Evolutionary conservation across 2,888 invertebrate species (phyloP).

Genomic region (Matsumyia berberina): DNA sequence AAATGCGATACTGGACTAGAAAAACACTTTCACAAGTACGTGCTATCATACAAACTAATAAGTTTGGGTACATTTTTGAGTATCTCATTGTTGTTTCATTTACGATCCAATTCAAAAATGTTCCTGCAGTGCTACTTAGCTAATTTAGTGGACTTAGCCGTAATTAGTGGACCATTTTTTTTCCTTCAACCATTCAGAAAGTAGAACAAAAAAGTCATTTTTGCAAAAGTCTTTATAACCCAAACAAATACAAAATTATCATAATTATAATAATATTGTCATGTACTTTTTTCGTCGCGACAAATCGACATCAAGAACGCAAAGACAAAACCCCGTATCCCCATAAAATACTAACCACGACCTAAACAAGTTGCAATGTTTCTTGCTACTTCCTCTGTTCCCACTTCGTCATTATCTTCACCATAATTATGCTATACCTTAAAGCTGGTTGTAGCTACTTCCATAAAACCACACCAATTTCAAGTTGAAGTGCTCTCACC

Average conservation of each 20-base stretch:
- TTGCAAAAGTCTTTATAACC: slow-evolving; percentile 5
- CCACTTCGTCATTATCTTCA: slow-evolving; percentile 49
- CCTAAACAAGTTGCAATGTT: slow-evolving; percentile 62
- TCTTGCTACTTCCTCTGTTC: slow-evolving; percentile 24
- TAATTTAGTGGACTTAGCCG: background rate
- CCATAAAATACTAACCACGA: slow-evolving; percentile 56
- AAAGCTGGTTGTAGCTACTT: slow-evolving; percentile 60
- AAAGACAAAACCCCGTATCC: slow-evolving; percentile 28
- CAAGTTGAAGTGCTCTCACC: slow-evolving; percentile 70
- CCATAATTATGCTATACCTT: slow-evolving; percentile 62
- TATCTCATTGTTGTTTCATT: no score
- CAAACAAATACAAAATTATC: slow-evolving; percentile 21
- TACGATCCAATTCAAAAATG: no score
- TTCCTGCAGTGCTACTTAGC: no score
- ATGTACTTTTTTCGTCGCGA: slow-evolving; percentile 1
- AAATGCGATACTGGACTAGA: no score
- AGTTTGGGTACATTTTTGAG: no score
- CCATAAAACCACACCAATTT: slow-evolving; percentile 71
- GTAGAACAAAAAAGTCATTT: background rate
- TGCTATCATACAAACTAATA: no score
- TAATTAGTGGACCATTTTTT: background rate
- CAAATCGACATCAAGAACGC: slow-evolving; percentile 35
- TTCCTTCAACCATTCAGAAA: slow-evolving; percentile 13
- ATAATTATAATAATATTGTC: background rate
- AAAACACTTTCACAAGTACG: no score